Base-by-base conservation (phyloP, 2,113 vertebrate species). In the Aldabrachelys gigantea region DNA sequence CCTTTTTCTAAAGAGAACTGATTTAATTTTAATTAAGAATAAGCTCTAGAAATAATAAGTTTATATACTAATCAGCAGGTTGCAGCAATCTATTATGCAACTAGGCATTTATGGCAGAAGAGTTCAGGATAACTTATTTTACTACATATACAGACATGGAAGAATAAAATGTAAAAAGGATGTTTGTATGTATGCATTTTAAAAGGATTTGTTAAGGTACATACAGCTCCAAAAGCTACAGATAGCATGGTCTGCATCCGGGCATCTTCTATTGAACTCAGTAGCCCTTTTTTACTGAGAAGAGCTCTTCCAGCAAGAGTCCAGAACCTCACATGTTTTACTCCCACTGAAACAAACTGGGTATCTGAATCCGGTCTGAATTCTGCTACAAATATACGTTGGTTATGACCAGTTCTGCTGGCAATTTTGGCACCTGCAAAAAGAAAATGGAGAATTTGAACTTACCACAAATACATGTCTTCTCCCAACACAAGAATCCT, bases 251-350 rank as follows among this genome's bases (percentile, higher is more conserved):
- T 99, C 96, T 99, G 99, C 99, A 99, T 99, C 85, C 99, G 98
- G 82, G 99, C 99, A 14, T 99, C 99, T 82, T 99, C 99, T 65
- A 99, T 98, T 14, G 99, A 97, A 96, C 99, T 99, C 97, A 99
- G 97, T 17, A 99, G 98, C n/a, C 99, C 99, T 96, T 99, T 99
- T 95, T 98, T 99, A 98, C 99, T 99, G 35, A 99, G 99, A 93
- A 99, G 98, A 88, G 99, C 99, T 94, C 98, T 98, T 94, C 99
- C 99, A 27, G 99, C 99, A 94, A 99, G 97, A 0, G 99, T 99
- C 99, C 99, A 99, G 98, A 99, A 99, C 80, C 99, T 99, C 82
- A 99, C 99, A 0, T 99, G 99, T 49, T 99, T 99, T n/a, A 99
- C 99, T 83, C 99, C 99, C 97, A 99, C 99, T 9, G 99, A 99